These are phyloP conservation scores for Cyanoramphus novaezelandiae DNA, from an alignment of 2,113 vertebrate species.

Conservation along the genomic window DNA sequence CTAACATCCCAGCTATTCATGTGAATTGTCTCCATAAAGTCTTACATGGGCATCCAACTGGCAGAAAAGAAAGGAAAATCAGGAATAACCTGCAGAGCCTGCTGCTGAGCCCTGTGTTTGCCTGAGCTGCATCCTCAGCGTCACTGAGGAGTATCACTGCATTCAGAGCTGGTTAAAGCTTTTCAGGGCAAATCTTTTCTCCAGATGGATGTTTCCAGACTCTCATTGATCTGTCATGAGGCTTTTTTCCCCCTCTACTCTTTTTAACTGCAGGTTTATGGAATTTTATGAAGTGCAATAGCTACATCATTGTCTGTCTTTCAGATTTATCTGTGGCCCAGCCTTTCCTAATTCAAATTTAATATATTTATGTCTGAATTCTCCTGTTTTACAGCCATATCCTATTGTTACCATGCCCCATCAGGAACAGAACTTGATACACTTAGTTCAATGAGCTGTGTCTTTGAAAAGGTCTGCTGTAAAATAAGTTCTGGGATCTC, in stretches of 20 bases:
- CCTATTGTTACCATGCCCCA: background rate
- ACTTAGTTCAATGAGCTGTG: background rate
- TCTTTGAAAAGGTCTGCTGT: background rate
- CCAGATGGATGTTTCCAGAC: conserved; percentile 57
- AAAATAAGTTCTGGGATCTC: background rate
- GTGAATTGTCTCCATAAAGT: background rate
- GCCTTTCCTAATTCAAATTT: conserved; percentile 2
- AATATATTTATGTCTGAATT: conserved; percentile 55
- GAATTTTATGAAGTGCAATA: conserved; percentile 54
- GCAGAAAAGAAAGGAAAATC: background rate
- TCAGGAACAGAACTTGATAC: conserved; percentile 5
- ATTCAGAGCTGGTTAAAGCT: background rate
- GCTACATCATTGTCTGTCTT: conserved; percentile 46
- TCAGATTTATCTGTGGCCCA: conserved; percentile 46
- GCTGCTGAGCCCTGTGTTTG: background rate
- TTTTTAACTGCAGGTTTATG: conserved; percentile 36
- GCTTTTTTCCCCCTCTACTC: background rate
- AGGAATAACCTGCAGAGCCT: conserved; percentile 30
- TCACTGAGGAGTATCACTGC: background rate
- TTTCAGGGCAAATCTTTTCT: conserved; percentile 32
- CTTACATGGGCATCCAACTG: background rate
- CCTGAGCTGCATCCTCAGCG: background rate
- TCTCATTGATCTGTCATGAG: background rate
- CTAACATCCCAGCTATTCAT: background rate
- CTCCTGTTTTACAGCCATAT: conserved; percentile 21